Evolutionary conservation across 1,140 invertebrate genomes (phyloP).

Genomic region (Listronotus bonariensis): DNA sequence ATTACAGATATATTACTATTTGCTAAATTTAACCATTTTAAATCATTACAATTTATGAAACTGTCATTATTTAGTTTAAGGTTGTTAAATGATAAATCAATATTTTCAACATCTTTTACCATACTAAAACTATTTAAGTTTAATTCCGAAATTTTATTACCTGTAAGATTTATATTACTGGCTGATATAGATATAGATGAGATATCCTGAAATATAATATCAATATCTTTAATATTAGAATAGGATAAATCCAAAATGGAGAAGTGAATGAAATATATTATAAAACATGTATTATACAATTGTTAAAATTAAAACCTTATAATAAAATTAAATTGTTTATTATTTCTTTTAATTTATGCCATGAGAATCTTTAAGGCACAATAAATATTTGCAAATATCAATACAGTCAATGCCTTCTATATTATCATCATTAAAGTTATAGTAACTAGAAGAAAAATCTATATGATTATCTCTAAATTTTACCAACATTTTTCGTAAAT

Average conservation of each 20-base stretch:
- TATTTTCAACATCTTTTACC: not conserved
- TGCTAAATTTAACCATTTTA: constrained; percentile 3
- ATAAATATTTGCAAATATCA: constrained; percentile 30
- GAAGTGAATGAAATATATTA: no score
- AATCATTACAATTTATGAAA: constrained; percentile 10
- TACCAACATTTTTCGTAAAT: constrained; percentile 16
- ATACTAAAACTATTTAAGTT: constrained; percentile 10
- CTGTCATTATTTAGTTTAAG: not conserved
- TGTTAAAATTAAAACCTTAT: no score
- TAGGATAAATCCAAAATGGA: no score
- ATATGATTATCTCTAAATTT: constrained; percentile 11
- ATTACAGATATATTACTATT: constrained; percentile 1
- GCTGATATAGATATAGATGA: no score
- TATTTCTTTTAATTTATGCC: constrained; percentile 21
- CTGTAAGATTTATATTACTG: no score
- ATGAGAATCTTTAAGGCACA: constrained; percentile 30
- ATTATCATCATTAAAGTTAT: constrained; percentile 18
- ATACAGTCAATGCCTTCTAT: constrained; percentile 28
- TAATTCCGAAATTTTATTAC: not conserved
- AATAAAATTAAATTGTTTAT: no score
- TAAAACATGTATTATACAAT: no score
- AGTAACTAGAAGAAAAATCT: constrained; percentile 7
- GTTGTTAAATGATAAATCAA: constrained; percentile 16
- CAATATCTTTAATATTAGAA: no score
- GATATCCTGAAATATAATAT: no score